Base-by-base conservation (phyloP, 1,140 invertebrate species). In the Formica selysi region DNA sequence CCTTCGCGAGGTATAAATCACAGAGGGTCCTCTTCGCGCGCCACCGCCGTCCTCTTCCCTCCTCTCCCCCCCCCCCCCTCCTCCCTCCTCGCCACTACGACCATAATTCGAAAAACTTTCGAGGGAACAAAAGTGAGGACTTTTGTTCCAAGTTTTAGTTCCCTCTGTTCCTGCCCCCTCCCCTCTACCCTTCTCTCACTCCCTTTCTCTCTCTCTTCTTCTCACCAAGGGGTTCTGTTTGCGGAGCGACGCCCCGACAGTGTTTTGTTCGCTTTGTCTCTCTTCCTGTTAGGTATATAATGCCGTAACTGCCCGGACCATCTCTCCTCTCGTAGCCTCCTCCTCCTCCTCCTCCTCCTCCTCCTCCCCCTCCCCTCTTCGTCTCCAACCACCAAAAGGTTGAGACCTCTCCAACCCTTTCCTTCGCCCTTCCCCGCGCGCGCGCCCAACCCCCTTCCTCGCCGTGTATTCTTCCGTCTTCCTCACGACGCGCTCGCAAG, bases 41-140 rank as follows among this genome's bases (percentile, higher is more conserved):
- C 59, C 36, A 64, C 71, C 74, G 65, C 70, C 76, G 64, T 80
- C 89, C 76, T 87, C 80, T 88, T 87, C 78, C 89, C 61, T 32
- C 29, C 22, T 7, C 22, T 11, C 1, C 32, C 32, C 22, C 19
- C 1, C 32, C 32, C 2, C 32, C 32, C 32, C 1, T 4, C 32
- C 26, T 13, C 62, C 76, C 86, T 76, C 71, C 85, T 85, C 84
- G 32, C 67, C 83, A 81, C 89, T 87, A 78, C 89, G 91, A 91
- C 92, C 91, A 94, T 94, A 94, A 94, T 94, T 94, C 89, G 94
- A 94, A 94, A 94, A 94, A 94, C 94, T 94, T 94, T 94, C 81
- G 90, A 86, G 79, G 70, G 93, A 94, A 94, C 94, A 94, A 94
- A 94, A 94, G 94, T 94, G 89, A 92, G 91, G 92, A 94, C 94